Percentiles rank a stretch among this genome's conserved stretches.
phyloP scores from a whole-genome alignment of 2,113 vertebrate species.

The Tretioscincus oriximinensis region DNA sequence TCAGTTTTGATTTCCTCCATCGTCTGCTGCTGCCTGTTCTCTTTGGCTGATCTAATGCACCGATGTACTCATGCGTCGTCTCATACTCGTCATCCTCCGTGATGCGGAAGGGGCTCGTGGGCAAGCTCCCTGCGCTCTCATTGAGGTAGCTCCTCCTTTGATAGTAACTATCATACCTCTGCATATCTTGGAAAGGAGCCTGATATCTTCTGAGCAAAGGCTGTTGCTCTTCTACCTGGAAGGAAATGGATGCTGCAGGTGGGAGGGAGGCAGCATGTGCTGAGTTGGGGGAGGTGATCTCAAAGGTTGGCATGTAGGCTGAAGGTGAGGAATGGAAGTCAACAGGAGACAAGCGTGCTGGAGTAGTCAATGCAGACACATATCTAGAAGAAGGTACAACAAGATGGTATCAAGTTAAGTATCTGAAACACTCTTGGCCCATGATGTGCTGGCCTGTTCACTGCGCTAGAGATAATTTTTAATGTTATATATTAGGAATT shows the following conservation, averaged over 20 bases:
- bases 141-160: conserved; percentile 89
- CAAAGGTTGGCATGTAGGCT: conserved; percentile 93
- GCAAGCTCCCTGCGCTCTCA: conserved; percentile 92
- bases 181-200: conserved; percentile 85
- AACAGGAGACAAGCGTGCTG: conserved; percentile 92
- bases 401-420: accelerated
- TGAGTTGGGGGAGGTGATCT: conserved; percentile 94
- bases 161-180: conserved; percentile 89
- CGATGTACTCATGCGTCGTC: conserved; percentile 94
- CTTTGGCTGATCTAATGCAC: conserved; percentile 84
- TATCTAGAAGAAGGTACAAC: conserved; percentile 78
- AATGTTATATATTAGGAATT: no score
- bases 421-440: no score
- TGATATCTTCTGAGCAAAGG: conserved; percentile 88
- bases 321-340: conserved; percentile 95
- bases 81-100: conserved; percentile 94
- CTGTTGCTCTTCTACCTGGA: conserved; percentile 89
- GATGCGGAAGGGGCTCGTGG: conserved; percentile 91
- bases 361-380: conserved; percentile 95
- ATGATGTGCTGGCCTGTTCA: no score
- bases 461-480: no score
- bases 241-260: conserved; percentile 85
- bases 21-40: conserved; percentile 81
- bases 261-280: conserved; percentile 91
- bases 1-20: conserved; percentile 92